A percentile compares a stretch with the other conserved stretches of the same genome.
These are phyloP conservation scores for Lanius ludovicianus DNA, from an alignment of 2,113 vertebrate species.

Conservation along the genomic window DNA sequence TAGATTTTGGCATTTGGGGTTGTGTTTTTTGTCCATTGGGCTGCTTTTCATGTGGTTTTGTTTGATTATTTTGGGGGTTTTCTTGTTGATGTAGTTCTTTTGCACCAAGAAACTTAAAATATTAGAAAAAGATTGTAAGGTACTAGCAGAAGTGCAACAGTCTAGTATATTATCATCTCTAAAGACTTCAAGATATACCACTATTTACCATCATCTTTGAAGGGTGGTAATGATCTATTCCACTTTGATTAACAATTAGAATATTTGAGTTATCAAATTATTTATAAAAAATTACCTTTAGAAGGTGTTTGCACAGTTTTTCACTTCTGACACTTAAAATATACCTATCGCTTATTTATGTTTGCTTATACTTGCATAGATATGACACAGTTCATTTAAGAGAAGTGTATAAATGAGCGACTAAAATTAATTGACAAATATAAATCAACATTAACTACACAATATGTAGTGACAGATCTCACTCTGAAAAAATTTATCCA, in stretches of 20 bases:
- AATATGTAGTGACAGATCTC: background rate
- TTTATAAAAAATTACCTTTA: background rate
- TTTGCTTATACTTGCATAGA: background rate
- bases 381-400: background rate
- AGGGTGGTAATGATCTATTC: background rate
- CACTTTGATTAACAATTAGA: background rate
- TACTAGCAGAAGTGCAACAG: background rate
- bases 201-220: background rate
- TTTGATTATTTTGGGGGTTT: background rate
- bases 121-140: background rate
- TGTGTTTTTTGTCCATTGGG: background rate
- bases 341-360: background rate
- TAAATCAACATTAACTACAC: background rate
- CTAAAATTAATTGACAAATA: background rate
- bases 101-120: slow-evolving; percentile 1
- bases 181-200: background rate
- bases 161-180: background rate
- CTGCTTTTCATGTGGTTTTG: background rate
- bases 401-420: fast-evolving
- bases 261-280: background rate
- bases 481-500: background rate
- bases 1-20: background rate
- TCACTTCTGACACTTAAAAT: background rate
- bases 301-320: background rate
- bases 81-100: background rate